Evolutionary conservation across 2,888 invertebrate species (phyloP).

Genomic region (Ichneumoninae sp.): DNA sequence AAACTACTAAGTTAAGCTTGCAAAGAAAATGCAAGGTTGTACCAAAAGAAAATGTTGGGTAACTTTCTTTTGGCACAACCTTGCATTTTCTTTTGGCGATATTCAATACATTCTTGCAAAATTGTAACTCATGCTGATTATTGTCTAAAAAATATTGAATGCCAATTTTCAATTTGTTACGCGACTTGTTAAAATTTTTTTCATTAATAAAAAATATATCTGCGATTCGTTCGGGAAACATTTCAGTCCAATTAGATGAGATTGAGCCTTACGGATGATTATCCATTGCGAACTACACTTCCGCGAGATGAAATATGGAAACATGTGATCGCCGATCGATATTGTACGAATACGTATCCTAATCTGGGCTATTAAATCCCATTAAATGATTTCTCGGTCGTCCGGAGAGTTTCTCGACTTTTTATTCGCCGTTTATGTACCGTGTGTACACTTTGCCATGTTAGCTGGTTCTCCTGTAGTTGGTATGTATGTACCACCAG

Average conservation of each 20-base stretch:
- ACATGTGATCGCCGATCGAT: constrained; percentile 45
- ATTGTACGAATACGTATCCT: constrained; percentile 46
- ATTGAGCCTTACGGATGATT: background rate
- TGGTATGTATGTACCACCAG: constrained; percentile 21
- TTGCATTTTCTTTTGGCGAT: background rate
- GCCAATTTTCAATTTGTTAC: background rate
- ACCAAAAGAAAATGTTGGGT: no score
- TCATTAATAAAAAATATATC: no score
- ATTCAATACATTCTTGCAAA: background rate
- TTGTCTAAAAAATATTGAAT: background rate
- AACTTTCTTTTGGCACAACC: background rate
- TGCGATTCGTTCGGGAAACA: background rate
- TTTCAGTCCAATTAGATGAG: background rate
- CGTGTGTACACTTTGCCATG: constrained; percentile 19
- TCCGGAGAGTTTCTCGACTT: constrained; percentile 76
- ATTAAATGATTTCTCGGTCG: constrained; percentile 75
- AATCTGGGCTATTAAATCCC: constrained; percentile 71
- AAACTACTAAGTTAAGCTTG: background rate
- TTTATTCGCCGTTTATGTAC: constrained; percentile 70
- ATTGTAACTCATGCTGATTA: background rate
- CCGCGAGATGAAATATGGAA: constrained; percentile 11
- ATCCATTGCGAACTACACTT: background rate
- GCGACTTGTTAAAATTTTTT: background rate
- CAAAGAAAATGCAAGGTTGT: no score
- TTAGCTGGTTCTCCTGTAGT: constrained; percentile 4